Base-by-base conservation (phyloP, 1,140 invertebrate species). In the Drosophila nasuta region DNA sequence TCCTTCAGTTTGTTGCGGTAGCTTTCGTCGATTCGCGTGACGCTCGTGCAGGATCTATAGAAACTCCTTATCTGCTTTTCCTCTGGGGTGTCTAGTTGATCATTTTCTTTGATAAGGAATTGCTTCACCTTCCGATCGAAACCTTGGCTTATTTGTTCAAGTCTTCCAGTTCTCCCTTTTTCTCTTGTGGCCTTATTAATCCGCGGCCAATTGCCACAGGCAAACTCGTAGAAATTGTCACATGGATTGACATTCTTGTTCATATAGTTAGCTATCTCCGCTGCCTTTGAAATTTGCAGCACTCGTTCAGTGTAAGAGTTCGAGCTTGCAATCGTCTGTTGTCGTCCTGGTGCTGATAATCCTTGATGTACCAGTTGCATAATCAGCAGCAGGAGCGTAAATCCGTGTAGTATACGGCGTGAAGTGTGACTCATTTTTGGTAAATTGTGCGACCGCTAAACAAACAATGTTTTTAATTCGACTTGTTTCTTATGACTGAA, bases 141-240 rank as follows among this genome's bases (percentile, higher is more conserved):
- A 0, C 76, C 73, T 1, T 89, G 72, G 25, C 30, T 68, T n/a
- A 92, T 13, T 3, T 63, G 62, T 15, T 92, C 85, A 20, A 92
- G 85, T 0, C 87, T 11, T 3, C 88, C 88, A 5, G 88, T 92
- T 1, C 67, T 71, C 0, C 75, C 13, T n/a, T 75, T 60, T 10
- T 74, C 15, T 3, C 5, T 33, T 0, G 10, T 28, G 4, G 91
- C 90, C 7, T 82, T 78, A 70, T 92, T 92, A 1, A 83, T 71
- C 6, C 60, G 58, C 0, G 93, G 91, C 95, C 95, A 96, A 30
- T 30, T 30, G 30, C 30, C 5, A 30, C 30, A 96, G 0, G 93
- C 93, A 54, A 94, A 95, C 71, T 94, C 70, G 73, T 95, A 95
- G 77, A 95, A 95, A 80, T 95, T 93, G 0, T 94, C 88, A 62